Conservation (phyloP, 2,113 vertebrate genomes). For the Gopherus flavomarginatus region DNA sequence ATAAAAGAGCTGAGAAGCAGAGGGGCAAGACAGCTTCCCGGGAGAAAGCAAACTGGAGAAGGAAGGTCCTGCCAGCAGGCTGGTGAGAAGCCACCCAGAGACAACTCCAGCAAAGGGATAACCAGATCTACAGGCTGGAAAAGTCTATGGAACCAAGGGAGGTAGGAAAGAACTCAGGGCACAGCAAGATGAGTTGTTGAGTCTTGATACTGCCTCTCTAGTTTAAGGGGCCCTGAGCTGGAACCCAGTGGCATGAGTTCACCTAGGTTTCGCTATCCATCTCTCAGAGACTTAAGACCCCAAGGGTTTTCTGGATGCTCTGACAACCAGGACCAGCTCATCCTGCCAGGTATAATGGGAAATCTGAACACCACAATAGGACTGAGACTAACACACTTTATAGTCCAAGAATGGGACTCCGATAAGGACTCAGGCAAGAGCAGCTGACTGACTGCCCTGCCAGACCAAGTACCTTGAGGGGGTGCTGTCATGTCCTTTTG, state of each 20-base stretch:
- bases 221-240: background rate
- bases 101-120: background rate
- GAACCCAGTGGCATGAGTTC: background rate
- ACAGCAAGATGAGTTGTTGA: background rate
- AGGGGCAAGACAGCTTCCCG: background rate
- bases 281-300: background rate
- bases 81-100: background rate
- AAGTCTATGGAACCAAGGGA: background rate
- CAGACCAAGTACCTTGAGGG: background rate
- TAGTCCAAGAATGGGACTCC: background rate
- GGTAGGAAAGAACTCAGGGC: background rate
- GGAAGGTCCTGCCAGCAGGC: background rate
- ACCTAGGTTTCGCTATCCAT: background rate
- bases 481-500: background rate
- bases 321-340: background rate
- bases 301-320: background rate
- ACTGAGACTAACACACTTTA: background rate
- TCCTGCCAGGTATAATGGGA: background rate
- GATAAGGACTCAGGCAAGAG: background rate
- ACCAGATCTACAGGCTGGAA: background rate
- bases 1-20: background rate
- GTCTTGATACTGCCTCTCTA: background rate
- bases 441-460: background rate
- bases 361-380: background rate
- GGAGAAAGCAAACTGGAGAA: background rate